Evolutionary conservation across 2,797 vertebrate genomes (phyloP).

Genomic region (Malurus leucopterus): DNA sequence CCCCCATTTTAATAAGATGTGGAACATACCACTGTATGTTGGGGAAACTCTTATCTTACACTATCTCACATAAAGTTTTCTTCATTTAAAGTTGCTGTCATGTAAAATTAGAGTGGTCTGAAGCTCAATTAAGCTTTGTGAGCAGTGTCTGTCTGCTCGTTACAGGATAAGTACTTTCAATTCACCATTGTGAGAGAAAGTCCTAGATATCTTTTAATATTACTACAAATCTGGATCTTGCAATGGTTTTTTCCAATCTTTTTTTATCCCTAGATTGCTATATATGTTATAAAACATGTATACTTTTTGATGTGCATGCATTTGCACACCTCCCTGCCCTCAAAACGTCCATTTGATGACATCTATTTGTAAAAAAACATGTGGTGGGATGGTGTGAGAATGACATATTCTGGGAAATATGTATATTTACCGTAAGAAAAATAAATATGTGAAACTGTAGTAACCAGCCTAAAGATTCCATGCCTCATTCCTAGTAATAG

Average conservation of each 20-base stretch:
- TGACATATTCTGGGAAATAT: not conserved
- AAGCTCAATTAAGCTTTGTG: not conserved
- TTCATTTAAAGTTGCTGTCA: not conserved
- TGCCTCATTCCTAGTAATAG: not conserved
- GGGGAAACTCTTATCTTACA: not conserved
- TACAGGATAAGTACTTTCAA: not conserved
- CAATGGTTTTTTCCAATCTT: not conserved
- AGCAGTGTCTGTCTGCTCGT: not conserved
- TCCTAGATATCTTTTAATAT: not conserved
- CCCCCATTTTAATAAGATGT: fast-evolving
- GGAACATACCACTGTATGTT: not conserved
- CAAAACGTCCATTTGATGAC: not conserved
- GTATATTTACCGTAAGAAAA: not conserved
- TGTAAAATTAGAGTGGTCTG: not conserved
- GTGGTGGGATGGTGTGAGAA: not conserved
- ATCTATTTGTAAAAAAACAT: not conserved
- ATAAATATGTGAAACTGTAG: not conserved
- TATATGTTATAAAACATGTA: not conserved
- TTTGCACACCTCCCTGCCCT: fast-evolving
- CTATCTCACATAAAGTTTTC: not conserved
- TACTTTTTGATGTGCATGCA: not conserved
- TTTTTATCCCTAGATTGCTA: fast-evolving
- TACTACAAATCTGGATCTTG: not conserved
- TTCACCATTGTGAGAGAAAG: not conserved
- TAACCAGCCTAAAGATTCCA: not conserved